Base-by-base conservation (phyloP, 2,797 vertebrate species). In the Anisognathus igniventris region DNA sequence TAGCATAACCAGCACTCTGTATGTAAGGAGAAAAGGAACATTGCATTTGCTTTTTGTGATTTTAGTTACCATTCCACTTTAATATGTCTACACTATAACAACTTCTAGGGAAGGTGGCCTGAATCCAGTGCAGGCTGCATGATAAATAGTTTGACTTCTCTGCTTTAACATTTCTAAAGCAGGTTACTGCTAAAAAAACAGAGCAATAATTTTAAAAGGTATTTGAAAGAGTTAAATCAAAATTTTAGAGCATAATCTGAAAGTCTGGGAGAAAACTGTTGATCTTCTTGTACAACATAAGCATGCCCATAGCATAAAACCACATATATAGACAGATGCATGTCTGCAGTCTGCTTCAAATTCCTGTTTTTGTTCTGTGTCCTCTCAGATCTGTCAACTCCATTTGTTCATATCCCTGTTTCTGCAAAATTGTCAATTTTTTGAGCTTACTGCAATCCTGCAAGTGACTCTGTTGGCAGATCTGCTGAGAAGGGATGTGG, bases 291-390 rank as follows among this genome's bases (percentile, higher is more conserved):
- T 70, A 42, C 35, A 47, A 62, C 7, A 9, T 47, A 73, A 62
- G 14, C 17, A 62, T n/a, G 19, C 9, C 53, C 6, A 33, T 17
- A 56, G 60, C 23, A 53, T 48, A 76, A 84, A 81, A 24, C 35
- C 22, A 57, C 0, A 0, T 15, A 21, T 4, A 11, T 6, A 14
- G 51, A 40, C 25, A 48, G 15, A 33, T 30, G 14, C 3, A 9
- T 6, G 8, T 40, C 64, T 72, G 45, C 22, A 35, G 17, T 39
- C 61, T 66, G 47, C 45, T 70, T 64, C 39, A 39, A 68, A n/a
- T 27, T 80, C 28, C 44, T 54, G 1, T 30, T 74, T 74, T 65
- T 73, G 23, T 37, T 73, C 48, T 31, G 4, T 57, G 35, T 17
- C 9, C 42, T 30, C n/a, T 57, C 70, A 54, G 31, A 65, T 57